Conservation (phyloP, 2,113 vertebrate genomes). For the Osmerus eperlanus region DNA sequence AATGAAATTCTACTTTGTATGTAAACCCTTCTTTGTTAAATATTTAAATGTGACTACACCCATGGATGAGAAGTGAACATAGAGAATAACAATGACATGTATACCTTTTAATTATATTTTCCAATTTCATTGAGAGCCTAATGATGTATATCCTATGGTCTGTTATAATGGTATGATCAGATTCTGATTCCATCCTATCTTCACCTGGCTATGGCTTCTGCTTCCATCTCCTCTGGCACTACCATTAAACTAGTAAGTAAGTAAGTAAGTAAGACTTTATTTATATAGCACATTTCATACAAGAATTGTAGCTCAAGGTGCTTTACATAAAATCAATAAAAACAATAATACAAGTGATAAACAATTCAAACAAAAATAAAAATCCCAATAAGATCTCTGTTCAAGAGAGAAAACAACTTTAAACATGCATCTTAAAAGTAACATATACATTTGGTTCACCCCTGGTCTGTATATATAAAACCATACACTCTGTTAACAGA, state of each 20-base stretch:
- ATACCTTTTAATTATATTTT: constrained; percentile 19
- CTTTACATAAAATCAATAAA: too few species aligned
- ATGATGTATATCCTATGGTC: constrained; percentile 13
- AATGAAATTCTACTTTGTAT: not conserved
- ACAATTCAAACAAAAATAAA: too few species aligned
- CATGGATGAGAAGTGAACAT: not conserved
- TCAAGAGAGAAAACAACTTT: too few species aligned
- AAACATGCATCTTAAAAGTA: too few species aligned
- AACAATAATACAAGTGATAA: too few species aligned
- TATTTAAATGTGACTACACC: not conserved
- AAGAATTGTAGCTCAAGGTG: too few species aligned
- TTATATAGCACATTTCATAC: too few species aligned
- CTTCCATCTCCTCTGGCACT: constrained; percentile 30
- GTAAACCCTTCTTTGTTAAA: not conserved
- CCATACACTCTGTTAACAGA: too few species aligned
- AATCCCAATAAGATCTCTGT: too few species aligned
- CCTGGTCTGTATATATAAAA: too few species aligned
- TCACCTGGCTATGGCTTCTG: constrained; percentile 1
- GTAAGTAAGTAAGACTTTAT: too few species aligned
- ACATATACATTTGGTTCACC: too few species aligned
- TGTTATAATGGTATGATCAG: not conserved
- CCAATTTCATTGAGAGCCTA: constrained; percentile 29
- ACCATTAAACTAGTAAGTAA: constrained; percentile 49
- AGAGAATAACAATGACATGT: constrained; percentile 31
- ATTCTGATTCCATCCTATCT: constrained; percentile 22